Evolutionary conservation across 2,888 invertebrate genomes (phyloP).

Genomic region (Lasioglossum lativentre): DNA sequence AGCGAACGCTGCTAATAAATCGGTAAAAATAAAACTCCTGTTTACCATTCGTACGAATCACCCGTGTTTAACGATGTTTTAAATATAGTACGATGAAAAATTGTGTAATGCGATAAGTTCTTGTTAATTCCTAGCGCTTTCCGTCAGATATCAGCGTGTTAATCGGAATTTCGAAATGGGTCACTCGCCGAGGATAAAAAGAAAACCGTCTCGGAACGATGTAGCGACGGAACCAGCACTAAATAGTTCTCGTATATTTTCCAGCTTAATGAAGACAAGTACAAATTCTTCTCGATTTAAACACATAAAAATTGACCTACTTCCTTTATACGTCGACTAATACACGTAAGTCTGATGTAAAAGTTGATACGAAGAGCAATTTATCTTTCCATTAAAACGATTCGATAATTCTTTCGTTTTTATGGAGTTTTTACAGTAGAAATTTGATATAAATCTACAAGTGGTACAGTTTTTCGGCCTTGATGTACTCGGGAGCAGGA

Average conservation of each 20-base stretch:
- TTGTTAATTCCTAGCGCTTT: constrained; percentile 5
- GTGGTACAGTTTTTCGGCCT: constrained; percentile 27
- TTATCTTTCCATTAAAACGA: constrained; percentile 1
- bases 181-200: constrained; percentile 15
- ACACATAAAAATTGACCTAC: neutral
- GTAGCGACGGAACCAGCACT: constrained; percentile 9
- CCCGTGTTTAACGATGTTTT: neutral
- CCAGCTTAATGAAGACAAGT: neutral
- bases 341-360: constrained; percentile 18
- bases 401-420: constrained; percentile 23
- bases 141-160: constrained; percentile 27
- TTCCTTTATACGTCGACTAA: neutral
- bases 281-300: neutral
- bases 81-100: neutral
- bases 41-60: neutral
- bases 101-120: neutral
- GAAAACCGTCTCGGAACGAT: neutral
- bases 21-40: constrained; percentile 7
- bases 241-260: neutral
- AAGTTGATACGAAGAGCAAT: constrained; percentile 22
- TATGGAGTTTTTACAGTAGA: constrained; percentile 23
- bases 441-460: constrained; percentile 1
- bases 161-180: constrained; percentile 39
- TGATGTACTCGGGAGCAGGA: neutral
- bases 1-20: neutral